A percentile compares a stretch with the other conserved stretches of the same genome.
phyloP scores from a whole-genome alignment of 2,113 vertebrate genomes.

The Corvus hawaiiensis region DNA sequence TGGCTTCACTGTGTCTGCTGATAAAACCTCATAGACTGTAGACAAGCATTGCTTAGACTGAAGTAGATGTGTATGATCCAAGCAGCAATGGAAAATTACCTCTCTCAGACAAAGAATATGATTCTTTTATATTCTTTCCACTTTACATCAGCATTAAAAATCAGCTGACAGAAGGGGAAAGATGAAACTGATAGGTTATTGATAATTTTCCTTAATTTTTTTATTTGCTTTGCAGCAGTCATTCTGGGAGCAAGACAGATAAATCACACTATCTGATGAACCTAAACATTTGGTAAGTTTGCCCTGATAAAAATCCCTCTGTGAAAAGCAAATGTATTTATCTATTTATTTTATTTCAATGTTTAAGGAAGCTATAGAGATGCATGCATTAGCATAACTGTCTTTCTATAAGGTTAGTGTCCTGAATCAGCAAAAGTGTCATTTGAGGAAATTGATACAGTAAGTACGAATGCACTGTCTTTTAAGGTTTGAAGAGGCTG shows the following conservation, averaged over 20 bases:
- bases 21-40: not conserved
- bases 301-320: not conserved
- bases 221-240: not conserved
- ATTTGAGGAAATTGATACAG: not conserved
- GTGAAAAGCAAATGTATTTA: not conserved
- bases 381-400: not conserved
- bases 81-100: not conserved
- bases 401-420: not conserved
- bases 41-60: not conserved
- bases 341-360: not conserved
- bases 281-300: not conserved
- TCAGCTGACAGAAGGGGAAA: not conserved
- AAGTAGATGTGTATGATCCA: not conserved
- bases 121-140: not conserved
- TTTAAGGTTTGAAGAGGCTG: not conserved
- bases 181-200: not conserved
- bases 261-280: not conserved
- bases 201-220: not conserved
- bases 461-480: not conserved
- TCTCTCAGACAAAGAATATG: not conserved
- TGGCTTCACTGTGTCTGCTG: not conserved
- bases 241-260: not conserved
- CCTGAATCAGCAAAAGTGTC: not conserved
- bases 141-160: not conserved
- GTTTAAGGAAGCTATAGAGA: not conserved